These are phyloP conservation scores for Pelmatolapia mariae DNA, from an alignment of 2,113 vertebrate genomes.

Conservation along the genomic window DNA sequence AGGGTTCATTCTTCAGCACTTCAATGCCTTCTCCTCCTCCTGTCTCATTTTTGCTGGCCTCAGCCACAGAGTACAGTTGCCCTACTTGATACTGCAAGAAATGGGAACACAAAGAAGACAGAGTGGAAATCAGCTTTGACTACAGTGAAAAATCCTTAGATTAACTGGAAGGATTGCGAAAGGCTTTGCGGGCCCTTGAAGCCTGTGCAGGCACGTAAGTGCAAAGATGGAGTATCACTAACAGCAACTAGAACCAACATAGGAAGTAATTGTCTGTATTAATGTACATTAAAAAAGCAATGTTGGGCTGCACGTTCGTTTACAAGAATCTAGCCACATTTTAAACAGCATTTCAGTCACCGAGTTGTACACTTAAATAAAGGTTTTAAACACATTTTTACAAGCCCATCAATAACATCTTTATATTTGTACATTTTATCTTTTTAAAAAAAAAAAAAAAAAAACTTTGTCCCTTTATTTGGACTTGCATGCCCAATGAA, in stretches of 20 bases:
- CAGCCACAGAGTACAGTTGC: conserved; percentile 93
- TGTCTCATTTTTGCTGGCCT: conserved; percentile 98
- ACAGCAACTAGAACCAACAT: neutral
- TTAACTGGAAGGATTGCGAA: neutral
- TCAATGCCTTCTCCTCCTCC: conserved; percentile 97
- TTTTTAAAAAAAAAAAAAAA: neutral
- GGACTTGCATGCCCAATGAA: neutral
- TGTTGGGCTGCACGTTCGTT: neutral
- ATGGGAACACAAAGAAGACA: neutral
- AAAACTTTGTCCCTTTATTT: neutral
- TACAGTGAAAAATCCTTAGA: neutral
- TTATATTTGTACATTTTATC: neutral
- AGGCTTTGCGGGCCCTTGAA: neutral
- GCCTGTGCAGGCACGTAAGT: neutral
- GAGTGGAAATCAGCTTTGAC: neutral
- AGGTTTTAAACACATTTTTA: neutral
- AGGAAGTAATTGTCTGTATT: neutral
- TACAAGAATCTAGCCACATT: neutral
- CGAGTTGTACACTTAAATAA: neutral
- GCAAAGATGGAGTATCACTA: neutral
- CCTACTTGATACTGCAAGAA: conserved; percentile 89
- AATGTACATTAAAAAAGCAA: neutral
- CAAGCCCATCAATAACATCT: neutral
- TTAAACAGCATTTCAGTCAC: neutral
- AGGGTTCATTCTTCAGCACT: conserved; percentile 93